A percentile compares a stretch with the other conserved stretches of the same genome.
phyloP scores from a whole-genome alignment of 1,140 invertebrate species.

The Macrobrachium nipponense region DNA sequence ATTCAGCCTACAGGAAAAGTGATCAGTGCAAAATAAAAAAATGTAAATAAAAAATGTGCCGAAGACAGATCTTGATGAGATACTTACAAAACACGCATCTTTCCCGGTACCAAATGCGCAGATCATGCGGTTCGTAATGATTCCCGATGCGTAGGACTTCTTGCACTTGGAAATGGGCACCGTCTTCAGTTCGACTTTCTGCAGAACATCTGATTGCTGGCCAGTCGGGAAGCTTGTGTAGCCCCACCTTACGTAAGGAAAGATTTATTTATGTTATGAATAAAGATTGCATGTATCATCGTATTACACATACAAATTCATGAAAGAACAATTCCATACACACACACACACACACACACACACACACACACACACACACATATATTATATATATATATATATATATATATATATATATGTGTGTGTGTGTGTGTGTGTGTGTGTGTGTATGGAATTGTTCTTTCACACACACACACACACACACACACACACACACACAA shows the following conservation, averaged over 20 bases:
- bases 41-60: no score
- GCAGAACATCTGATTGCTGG: slow-evolving; percentile 8
- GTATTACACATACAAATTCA: background rate
- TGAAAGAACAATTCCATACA: background rate
- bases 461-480: no score
- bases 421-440: no score
- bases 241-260: slow-evolving; percentile 25
- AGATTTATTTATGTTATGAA: background rate
- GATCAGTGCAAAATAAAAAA: no score
- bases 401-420: no score
- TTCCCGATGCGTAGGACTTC: slow-evolving; percentile 6
- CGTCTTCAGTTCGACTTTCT: slow-evolving; percentile 35
- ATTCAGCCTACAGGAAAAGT: no score
- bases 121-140: slow-evolving; percentile 44
- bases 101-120: slow-evolving; percentile 33
- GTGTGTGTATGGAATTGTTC: no score
- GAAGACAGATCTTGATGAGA: background rate
- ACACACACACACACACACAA: no score
- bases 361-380: no score
- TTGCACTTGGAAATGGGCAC: slow-evolving; percentile 20
- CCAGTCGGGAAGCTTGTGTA: slow-evolving; percentile 19
- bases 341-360: no score
- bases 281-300: background rate
- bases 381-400: no score
- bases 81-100: slow-evolving; percentile 52